phyloP scores from a whole-genome alignment of 1,140 invertebrate genomes.

The Calliphora vicina region DNA sequence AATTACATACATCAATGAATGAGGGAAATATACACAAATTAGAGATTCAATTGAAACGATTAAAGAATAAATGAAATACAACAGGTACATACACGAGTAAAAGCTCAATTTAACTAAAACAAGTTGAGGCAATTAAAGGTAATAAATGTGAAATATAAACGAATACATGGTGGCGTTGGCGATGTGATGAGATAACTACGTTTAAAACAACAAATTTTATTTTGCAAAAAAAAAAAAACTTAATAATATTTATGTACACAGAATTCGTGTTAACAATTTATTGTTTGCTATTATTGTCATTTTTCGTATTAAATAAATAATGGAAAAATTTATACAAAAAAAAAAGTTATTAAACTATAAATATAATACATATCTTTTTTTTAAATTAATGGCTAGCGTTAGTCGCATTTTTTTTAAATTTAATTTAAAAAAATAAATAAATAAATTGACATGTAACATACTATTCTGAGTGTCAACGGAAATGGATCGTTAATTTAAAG shows the following conservation, averaged over 20 bases:
- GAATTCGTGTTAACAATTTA: conserved; percentile 10
- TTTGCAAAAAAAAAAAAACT: not conserved
- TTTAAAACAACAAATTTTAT: not conserved
- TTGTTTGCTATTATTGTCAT: not conserved
- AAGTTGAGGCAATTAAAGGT: conserved; percentile 1
- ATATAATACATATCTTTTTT: not conserved
- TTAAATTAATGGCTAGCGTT: not conserved
- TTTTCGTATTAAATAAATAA: not conserved
- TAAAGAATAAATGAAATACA: not conserved
- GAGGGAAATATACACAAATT: no score
- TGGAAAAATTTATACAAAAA: not conserved
- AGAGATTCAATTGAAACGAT: no score
- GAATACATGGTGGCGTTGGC: no score
- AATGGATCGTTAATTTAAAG: conserved; percentile 26
- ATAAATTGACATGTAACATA: conserved; percentile 9
- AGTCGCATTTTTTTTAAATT: not conserved
- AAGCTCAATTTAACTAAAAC: not conserved
- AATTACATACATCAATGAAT: no score
- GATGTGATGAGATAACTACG: conserved; percentile 6
- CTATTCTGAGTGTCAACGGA: conserved; percentile 16
- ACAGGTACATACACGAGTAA: not conserved
- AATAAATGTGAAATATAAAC: not conserved
- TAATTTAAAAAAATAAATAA: not conserved
- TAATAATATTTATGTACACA: not conserved
- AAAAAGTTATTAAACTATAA: not conserved